These are phyloP conservation scores for Ceratoteleas bidentatus DNA, from an alignment of 1,140 invertebrate species.

Conservation along the genomic window DNA sequence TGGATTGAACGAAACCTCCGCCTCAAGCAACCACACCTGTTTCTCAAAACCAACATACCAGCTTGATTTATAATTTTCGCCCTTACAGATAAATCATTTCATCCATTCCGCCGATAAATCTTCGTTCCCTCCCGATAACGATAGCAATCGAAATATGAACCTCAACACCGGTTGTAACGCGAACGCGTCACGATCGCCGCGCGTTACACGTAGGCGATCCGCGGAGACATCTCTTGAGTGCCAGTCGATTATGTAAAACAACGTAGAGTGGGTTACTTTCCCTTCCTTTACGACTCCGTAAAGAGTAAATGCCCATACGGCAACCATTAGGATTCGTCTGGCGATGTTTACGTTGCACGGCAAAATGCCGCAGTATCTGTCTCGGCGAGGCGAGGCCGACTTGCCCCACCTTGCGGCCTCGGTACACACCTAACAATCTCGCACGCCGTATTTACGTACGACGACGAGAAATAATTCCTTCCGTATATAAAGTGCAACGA, in stretches of 20 bases:
- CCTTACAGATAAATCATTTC: no score
- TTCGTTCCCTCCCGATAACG: slow-evolving; percentile 20
- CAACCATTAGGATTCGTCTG: slow-evolving; percentile 65
- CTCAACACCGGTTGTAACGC: slow-evolving; percentile 16
- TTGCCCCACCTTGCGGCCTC: no score
- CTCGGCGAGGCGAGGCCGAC: no score
- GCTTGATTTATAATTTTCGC: no score
- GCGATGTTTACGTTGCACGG: slow-evolving; percentile 68
- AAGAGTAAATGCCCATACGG: slow-evolving; percentile 68
- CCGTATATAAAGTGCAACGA: no score
- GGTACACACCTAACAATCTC: no score
- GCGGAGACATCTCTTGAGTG: slow-evolving; percentile 70
- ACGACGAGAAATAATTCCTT: no score
- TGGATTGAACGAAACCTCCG: no score
- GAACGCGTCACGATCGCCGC: slow-evolving; percentile 72
- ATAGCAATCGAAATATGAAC: slow-evolving; percentile 22
- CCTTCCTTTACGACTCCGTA: slow-evolving; percentile 78
- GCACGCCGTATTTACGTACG: no score
- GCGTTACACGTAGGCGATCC: slow-evolving; percentile 67
- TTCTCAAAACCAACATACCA: no score
- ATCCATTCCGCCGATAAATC: no score
- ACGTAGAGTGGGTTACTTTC: slow-evolving; percentile 77
- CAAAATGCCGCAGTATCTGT: slow-evolving; percentile 62
- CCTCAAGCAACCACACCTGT: no score
- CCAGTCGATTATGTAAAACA: slow-evolving; percentile 75